phyloP scores from a whole-genome alignment of 2,888 invertebrate genomes.

The Germaria angustata region DNA sequence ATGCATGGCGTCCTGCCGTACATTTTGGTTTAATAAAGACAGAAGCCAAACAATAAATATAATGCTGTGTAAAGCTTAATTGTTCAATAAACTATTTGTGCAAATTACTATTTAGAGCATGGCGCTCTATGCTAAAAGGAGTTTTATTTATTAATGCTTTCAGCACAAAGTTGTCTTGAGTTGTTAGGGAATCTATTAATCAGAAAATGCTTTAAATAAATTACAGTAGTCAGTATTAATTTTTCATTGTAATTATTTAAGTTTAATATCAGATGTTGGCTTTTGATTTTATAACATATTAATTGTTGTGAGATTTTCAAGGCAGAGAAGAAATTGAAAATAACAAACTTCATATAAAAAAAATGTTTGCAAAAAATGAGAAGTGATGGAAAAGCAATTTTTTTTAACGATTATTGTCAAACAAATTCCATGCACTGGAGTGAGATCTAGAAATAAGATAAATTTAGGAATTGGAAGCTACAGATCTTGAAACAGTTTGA shows the following conservation, averaged over 20 bases:
- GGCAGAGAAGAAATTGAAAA: no score
- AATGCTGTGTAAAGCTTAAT: conserved; percentile 50
- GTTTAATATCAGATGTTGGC: conserved; percentile 11
- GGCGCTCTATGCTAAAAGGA: neutral
- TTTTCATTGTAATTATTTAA: conserved; percentile 39
- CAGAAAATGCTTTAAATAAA: conserved; percentile 3
- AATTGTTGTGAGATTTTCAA: conserved; percentile 28
- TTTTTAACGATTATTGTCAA: no score
- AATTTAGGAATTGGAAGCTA: no score
- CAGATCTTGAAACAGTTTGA: no score
- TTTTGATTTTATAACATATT: neutral
- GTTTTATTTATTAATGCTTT: neutral
- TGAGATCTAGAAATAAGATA: no score
- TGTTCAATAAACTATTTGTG: conserved; percentile 57
- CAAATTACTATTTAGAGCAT: conserved; percentile 26
- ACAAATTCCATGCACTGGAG: no score
- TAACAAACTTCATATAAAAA: no score
- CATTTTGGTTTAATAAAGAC: neutral
- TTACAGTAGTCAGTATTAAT: conserved; percentile 41
- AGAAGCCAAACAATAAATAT: conserved; percentile 9
- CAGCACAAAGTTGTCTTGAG: conserved; percentile 11
- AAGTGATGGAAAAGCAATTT: no score
- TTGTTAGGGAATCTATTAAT: conserved; percentile 50
- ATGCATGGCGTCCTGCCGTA: neutral
- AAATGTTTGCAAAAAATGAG: no score